Evolutionary conservation across 2,113 vertebrate genomes (phyloP).

Genomic region (Polypterus senegalus): DNA sequence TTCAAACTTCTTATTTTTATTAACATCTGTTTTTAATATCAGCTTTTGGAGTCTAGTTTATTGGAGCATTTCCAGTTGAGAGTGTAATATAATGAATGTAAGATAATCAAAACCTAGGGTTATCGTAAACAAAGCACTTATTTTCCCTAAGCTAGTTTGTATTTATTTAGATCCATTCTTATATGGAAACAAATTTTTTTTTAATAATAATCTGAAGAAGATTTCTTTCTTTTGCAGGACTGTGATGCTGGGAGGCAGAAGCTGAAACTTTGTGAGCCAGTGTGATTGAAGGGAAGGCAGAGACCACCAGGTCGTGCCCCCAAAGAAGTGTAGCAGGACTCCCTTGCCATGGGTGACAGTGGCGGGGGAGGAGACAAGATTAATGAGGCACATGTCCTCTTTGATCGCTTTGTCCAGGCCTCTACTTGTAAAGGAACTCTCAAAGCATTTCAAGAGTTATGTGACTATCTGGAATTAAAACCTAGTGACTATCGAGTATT

Average conservation of each 20-base stretch:
- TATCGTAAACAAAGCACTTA: too few relatives aligned
- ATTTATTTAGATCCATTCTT: too few relatives aligned
- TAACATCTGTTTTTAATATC: too few relatives aligned
- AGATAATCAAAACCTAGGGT: too few relatives aligned
- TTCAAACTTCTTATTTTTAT: too few relatives aligned
- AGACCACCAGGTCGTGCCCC: background rate
- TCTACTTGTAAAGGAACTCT: slow-evolving; percentile 88
- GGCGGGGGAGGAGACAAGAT: slow-evolving; percentile 44
- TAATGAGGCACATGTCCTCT: slow-evolving; percentile 72
- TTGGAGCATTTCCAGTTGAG: too few relatives aligned
- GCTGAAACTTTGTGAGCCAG: slow-evolving; percentile 23
- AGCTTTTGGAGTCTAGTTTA: too few relatives aligned
- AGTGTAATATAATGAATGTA: too few relatives aligned
- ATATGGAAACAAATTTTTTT: too few relatives aligned
- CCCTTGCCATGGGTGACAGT: slow-evolving; percentile 42
- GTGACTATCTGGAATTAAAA: slow-evolving; percentile 78
- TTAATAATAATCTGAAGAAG: background rate
- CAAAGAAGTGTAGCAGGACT: slow-evolving; percentile 15
- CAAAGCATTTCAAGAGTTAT: slow-evolving; percentile 92
- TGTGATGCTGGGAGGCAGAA: slow-evolving; percentile 38
- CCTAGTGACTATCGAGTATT: slow-evolving; percentile 82
- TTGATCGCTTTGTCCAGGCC: slow-evolving; percentile 90
- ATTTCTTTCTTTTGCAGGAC: slow-evolving; percentile 22
- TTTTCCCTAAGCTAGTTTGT: too few relatives aligned
- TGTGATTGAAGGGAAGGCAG: slow-evolving; percentile 10